Conservation (phyloP, 2,797 vertebrate species). For the Propithecus perrieri region DNA sequence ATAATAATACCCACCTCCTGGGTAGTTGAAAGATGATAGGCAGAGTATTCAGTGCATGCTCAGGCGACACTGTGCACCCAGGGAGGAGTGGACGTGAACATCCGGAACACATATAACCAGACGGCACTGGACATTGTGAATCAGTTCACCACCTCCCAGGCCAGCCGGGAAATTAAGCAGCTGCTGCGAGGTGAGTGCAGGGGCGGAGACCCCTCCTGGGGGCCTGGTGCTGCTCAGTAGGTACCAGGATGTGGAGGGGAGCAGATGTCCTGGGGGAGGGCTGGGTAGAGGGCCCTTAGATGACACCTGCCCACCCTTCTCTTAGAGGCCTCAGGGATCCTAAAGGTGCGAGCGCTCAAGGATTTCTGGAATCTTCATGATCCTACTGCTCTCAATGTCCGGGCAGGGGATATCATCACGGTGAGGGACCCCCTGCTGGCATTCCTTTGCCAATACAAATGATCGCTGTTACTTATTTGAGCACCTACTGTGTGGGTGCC, state of each 20-base stretch:
- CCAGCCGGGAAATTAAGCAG: conserved; percentile 98
- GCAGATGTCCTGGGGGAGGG: not conserved
- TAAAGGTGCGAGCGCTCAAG: conserved; percentile 97
- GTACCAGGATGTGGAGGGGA: not conserved
- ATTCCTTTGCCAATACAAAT: not conserved
- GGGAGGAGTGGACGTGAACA: conserved; percentile 91
- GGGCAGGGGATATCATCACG: conserved; percentile 96
- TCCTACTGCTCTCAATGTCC: conserved; percentile 96
- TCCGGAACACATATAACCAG: conserved; percentile 97
- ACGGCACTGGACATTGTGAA: conserved; percentile 97
- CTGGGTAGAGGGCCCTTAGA: not conserved
- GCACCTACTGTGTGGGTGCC: not conserved
- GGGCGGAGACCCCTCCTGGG: not conserved
- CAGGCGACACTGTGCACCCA: conserved; percentile 6
- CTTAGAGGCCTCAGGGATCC: conserved; percentile 94
- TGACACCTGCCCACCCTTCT: conserved; percentile 56
- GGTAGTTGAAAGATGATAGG: not conserved
- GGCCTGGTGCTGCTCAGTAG: too few relatives aligned
- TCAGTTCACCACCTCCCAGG: conserved; percentile 97
- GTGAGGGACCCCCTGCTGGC: conserved; percentile 82
- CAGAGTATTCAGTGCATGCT: accelerated
- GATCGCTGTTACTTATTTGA: not conserved
- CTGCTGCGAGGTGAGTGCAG: conserved; percentile 91
- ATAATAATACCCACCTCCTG: not conserved
- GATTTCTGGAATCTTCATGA: conserved; percentile 99